These are phyloP conservation scores for Mormyrus lacerda DNA, from an alignment of 2,113 vertebrate genomes.

Conservation along the genomic window DNA sequence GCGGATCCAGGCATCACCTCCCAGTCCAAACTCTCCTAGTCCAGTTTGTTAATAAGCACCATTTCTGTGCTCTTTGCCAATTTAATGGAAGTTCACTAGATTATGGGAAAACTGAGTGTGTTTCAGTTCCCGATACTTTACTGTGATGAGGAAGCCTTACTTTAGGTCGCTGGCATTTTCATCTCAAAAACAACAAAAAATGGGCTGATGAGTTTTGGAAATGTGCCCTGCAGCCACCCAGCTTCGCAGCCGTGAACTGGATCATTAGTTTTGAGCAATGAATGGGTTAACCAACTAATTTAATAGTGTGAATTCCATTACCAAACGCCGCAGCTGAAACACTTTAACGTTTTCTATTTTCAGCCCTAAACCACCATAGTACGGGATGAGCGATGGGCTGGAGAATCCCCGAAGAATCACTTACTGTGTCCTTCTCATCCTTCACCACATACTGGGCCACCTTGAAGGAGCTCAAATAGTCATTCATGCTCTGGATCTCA, in stretches of 20 bases:
- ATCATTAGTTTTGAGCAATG: neutral
- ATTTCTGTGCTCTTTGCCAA: neutral
- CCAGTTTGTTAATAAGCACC: neutral
- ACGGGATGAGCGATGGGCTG: neutral
- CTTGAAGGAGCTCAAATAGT: constrained; percentile 97
- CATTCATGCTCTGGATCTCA: constrained; percentile 97
- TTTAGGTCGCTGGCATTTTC: neutral
- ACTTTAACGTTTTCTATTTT: neutral
- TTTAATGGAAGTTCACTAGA: neutral
- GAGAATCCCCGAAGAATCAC: constrained; percentile 27
- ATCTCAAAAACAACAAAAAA: neutral
- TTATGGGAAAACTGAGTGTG: neutral
- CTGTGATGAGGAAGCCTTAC: neutral
- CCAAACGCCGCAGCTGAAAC: neutral
- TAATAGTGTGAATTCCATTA: neutral
- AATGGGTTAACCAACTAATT: neutral
- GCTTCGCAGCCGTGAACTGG: neutral
- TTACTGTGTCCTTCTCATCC: constrained; percentile 91
- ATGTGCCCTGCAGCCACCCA: neutral
- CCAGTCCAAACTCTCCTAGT: neutral
- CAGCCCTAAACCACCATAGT: neutral
- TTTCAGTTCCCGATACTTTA: neutral
- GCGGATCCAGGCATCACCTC: neutral
- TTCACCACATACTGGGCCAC: constrained; percentile 96
- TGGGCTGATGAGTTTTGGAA: neutral